A percentile compares a stretch with the other conserved stretches of the same genome.
phyloP scores from a whole-genome alignment of 2,797 vertebrate genomes.

The Anomalospiza imberbis region DNA sequence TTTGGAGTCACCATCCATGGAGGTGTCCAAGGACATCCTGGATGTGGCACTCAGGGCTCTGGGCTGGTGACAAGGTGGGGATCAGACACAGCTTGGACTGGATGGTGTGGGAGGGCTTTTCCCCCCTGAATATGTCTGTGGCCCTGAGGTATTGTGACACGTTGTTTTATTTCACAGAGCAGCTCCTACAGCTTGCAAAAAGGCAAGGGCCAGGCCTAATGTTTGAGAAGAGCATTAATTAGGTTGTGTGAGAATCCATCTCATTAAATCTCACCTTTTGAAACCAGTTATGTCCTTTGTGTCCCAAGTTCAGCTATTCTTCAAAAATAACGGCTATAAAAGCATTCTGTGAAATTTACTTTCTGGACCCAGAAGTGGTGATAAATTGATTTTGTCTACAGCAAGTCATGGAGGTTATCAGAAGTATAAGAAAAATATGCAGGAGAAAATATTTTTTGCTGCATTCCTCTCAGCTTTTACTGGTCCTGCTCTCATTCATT shows the following conservation, averaged over 20 bases:
- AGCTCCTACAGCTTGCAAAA: neutral
- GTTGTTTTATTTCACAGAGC: neutral
- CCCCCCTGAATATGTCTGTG: neutral
- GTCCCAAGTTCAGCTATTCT: neutral
- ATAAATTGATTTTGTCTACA: neutral
- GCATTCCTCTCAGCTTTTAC: slow-evolving; percentile 19
- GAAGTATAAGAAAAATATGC: slow-evolving; percentile 3
- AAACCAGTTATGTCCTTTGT: neutral
- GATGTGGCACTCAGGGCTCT: neutral
- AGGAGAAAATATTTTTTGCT: slow-evolving; percentile 24
- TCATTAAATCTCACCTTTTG: neutral
- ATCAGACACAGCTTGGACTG: neutral
- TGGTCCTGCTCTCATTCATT: neutral
- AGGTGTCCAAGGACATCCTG: neutral
- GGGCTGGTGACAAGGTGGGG: neutral
- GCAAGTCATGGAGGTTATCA: neutral
- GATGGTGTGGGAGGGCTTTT: neutral
- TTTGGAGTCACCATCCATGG: neutral
- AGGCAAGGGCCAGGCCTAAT: neutral
- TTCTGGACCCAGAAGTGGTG: neutral
- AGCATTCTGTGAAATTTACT: neutral
- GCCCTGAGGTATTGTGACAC: neutral
- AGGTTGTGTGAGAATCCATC: neutral
- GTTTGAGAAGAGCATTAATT: neutral
- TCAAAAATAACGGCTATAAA: neutral